These are phyloP conservation scores for Trinorchestia longiramus DNA, from an alignment of 1,140 invertebrate species.

Conservation along the genomic window DNA sequence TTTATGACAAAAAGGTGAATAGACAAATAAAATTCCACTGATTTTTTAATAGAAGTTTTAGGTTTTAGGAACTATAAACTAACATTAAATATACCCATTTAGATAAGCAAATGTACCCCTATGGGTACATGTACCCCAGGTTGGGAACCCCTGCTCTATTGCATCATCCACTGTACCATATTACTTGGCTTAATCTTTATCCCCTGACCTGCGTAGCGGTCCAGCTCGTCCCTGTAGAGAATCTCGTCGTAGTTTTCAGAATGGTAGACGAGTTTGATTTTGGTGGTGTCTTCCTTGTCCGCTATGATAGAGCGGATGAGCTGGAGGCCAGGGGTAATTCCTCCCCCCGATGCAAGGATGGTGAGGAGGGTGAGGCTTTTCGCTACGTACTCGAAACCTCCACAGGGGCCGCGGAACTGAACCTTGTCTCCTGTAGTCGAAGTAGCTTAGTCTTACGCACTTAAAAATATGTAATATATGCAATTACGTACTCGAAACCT, in stretches of 20 bases:
- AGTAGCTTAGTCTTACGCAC: no score
- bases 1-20: no score
- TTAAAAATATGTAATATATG: no score
- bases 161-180: no score
- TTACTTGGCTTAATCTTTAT: neutral
- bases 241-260: conserved; percentile 64
- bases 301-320: conserved; percentile 63
- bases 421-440: conserved; percentile 61
- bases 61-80: no score
- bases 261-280: conserved; percentile 62
- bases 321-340: conserved; percentile 66
- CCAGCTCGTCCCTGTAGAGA: conserved; percentile 64
- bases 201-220: conserved; percentile 60
- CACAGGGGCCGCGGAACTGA: conserved; percentile 65
- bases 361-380: conserved; percentile 59
- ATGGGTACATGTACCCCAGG: no score
- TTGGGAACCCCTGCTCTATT: no score
- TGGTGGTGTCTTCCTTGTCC: conserved; percentile 59
- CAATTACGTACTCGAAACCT: no score
- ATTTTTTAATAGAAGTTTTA: no score
- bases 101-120: no score
- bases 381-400: conserved; percentile 66
- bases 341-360: conserved; percentile 64
- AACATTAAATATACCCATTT: no score
- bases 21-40: no score